phyloP scores from a whole-genome alignment of 2,888 invertebrate species.

The Tenthredo livida region DNA sequence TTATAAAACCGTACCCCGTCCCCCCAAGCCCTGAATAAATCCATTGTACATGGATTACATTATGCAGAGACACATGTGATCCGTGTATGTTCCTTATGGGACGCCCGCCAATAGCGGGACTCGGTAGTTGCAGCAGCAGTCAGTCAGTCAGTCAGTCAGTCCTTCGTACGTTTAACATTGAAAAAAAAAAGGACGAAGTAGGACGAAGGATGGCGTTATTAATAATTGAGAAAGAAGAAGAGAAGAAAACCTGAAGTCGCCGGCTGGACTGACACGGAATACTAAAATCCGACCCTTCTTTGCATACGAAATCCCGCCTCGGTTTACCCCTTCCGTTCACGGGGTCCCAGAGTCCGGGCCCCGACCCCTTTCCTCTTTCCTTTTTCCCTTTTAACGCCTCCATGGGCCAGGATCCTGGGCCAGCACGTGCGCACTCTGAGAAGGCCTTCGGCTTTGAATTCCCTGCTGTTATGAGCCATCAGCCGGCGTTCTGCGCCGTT shows the following conservation, averaged over 20 bases:
- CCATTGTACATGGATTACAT: slow-evolving; percentile 26
- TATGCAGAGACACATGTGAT: slow-evolving; percentile 42
- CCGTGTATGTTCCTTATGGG: background rate
- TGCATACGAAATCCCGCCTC: slow-evolving; percentile 66
- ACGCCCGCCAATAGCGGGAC: background rate
- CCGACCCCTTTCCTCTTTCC: background rate
- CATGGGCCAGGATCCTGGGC: slow-evolving; percentile 16
- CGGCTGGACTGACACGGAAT: background rate
- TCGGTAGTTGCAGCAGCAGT: background rate
- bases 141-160: slow-evolving; percentile 17
- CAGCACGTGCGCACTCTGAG: slow-evolving; percentile 62
- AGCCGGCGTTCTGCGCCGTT: slow-evolving; percentile 47
- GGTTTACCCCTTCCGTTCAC: slow-evolving; percentile 11
- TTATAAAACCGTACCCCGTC: background rate
- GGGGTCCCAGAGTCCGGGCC: background rate
- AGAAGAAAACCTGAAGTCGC: background rate
- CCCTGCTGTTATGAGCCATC: slow-evolving; percentile 59
- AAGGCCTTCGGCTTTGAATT: slow-evolving; percentile 44
- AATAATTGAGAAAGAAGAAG: background rate
- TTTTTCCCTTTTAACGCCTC: background rate
- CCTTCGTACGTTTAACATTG: background rate
- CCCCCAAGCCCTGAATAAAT: background rate
- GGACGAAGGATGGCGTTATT: background rate
- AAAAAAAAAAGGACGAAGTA: background rate
- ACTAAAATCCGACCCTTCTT: slow-evolving; percentile 53